A percentile compares a stretch with the other conserved stretches of the same genome.
Evolutionary conservation across 2,888 invertebrate genomes (phyloP).

Genomic region (Omphaloscelis lunosa): DNA sequence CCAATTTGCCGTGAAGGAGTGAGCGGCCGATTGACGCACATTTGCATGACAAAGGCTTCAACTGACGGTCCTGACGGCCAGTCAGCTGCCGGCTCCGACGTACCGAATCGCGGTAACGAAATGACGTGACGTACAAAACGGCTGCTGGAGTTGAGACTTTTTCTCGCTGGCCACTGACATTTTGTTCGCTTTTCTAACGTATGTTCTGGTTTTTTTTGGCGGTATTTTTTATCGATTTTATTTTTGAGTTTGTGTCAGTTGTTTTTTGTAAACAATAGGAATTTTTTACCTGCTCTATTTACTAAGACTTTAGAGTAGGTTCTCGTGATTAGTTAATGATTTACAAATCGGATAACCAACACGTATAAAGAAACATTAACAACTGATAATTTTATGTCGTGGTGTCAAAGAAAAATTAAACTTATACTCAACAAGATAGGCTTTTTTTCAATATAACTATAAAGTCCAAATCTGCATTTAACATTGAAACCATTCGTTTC

Average conservation of each 20-base stretch:
- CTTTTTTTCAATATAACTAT: background rate
- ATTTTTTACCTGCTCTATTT: too few species aligned
- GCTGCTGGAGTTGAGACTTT: conserved; percentile 20
- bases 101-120: conserved; percentile 41
- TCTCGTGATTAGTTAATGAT: background rate
- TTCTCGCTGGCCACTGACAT: conserved; percentile 28
- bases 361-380: background rate
- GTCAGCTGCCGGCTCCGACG: conserved; percentile 22
- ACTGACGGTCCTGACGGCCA: conserved; percentile 26
- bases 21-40: conserved; percentile 54
- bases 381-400: background rate
- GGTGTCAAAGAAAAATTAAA: background rate
- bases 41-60: conserved; percentile 71
- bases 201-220: background rate
- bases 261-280: background rate
- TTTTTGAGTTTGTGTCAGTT: conserved; percentile 7
- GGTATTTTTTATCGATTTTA: background rate
- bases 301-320: too few species aligned
- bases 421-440: background rate
- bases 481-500: background rate
- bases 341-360: background rate
- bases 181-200: conserved; percentile 24
- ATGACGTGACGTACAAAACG: conserved; percentile 39
- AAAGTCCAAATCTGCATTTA: background rate
- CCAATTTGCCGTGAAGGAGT: conserved; percentile 64